A percentile compares a stretch with the other conserved stretches of the same genome.
These are phyloP conservation scores for Centropus bengalensis DNA, from an alignment of 2,113 vertebrate species.

Conservation along the genomic window DNA sequence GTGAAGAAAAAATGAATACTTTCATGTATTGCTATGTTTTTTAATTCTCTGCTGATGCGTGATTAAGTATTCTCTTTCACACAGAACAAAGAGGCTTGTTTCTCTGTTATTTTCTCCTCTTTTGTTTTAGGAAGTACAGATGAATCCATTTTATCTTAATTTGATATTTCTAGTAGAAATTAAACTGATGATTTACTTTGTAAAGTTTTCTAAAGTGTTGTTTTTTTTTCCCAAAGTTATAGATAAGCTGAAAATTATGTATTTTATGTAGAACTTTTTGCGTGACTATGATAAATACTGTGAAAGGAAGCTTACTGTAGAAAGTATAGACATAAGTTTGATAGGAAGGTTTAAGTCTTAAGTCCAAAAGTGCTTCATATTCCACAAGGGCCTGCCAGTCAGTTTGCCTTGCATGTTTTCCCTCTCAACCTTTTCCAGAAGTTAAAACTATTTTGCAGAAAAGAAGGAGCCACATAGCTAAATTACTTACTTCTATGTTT, in stretches of 20 bases:
- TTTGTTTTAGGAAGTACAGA: constrained; percentile 60
- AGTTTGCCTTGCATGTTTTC: neutral
- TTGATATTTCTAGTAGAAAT: constrained; percentile 64
- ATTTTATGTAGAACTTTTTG: constrained; percentile 3
- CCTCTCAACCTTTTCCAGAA: neutral
- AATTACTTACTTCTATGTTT: neutral
- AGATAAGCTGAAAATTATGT: neutral
- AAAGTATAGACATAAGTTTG: neutral
- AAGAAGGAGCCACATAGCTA: neutral
- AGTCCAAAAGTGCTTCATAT: neutral
- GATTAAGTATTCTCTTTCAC: constrained; percentile 74
- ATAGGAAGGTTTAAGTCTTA: neutral
- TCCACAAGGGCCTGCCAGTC: neutral
- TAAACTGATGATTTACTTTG: constrained; percentile 48
- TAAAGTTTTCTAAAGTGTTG: neutral
- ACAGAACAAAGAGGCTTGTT: constrained; percentile 63
- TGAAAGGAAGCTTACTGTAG: neutral
- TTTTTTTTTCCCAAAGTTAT: neutral
- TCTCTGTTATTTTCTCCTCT: constrained; percentile 56
- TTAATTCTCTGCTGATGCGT: constrained; percentile 68
- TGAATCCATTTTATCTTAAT: constrained; percentile 66
- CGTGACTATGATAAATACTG: neutral
- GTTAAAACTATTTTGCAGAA: neutral
- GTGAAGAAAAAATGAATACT: constrained; percentile 52
- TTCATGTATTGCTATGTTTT: constrained; percentile 65